phyloP scores from a whole-genome alignment of 2,113 vertebrate species.

The Aptenodytes forsteri region DNA sequence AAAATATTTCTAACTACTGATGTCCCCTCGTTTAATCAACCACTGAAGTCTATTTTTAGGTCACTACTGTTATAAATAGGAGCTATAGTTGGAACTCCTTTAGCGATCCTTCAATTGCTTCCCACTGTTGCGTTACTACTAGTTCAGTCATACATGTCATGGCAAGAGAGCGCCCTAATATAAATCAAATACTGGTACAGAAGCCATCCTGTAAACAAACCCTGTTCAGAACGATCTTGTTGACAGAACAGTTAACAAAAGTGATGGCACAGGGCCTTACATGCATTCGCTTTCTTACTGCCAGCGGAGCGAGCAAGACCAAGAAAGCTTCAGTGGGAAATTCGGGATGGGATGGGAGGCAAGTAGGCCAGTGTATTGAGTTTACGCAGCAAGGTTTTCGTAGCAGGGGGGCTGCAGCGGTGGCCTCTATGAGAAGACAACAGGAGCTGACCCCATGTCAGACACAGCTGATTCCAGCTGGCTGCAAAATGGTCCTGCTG shows the following conservation, averaged over 20 bases:
- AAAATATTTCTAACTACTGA: background rate
- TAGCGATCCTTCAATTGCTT: background rate
- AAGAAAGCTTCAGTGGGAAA: background rate
- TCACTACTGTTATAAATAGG: background rate
- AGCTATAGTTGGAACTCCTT: background rate
- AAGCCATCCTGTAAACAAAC: conserved; percentile 19
- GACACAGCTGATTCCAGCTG: background rate
- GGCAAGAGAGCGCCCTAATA: background rate
- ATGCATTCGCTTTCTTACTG: background rate
- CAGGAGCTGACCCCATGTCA: background rate
- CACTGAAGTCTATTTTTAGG: conserved; percentile 23
- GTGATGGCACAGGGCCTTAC: background rate
- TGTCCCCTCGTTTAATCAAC: background rate
- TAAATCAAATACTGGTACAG: conserved; percentile 30
- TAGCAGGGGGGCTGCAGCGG: background rate
- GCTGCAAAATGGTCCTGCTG: background rate
- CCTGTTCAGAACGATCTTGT: background rate
- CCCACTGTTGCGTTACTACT: background rate
- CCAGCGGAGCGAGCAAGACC: background rate
- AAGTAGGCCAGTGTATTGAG: background rate
- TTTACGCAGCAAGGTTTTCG: background rate
- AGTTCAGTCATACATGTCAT: background rate
- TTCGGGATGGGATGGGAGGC: background rate
- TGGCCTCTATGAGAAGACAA: background rate
- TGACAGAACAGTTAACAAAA: conserved; percentile 28